These are phyloP conservation scores for Pheosia gnoma DNA, from an alignment of 2,888 invertebrate species.

Conservation along the genomic window DNA sequence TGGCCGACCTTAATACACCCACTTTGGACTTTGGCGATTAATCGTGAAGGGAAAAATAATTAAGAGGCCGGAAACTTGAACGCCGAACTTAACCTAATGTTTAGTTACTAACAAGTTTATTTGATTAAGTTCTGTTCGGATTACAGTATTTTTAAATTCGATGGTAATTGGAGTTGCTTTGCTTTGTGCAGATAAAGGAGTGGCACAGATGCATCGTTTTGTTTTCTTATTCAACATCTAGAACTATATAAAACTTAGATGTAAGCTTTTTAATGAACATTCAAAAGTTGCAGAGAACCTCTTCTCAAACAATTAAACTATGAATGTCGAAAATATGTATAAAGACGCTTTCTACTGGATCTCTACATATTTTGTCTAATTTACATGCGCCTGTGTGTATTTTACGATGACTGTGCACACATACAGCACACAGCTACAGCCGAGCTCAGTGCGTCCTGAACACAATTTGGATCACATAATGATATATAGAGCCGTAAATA, in stretches of 20 bases:
- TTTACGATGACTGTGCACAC: too few relatives aligned
- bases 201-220: background rate
- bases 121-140: background rate
- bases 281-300: too few relatives aligned
- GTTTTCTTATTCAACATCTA: background rate
- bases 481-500: too few relatives aligned
- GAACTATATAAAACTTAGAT: too few relatives aligned
- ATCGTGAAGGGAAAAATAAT: constrained; percentile 16
- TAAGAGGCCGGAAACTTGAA: constrained; percentile 10
- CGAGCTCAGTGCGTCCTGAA: too few relatives aligned
- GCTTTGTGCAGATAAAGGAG: background rate
- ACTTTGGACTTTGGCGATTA: constrained; percentile 8
- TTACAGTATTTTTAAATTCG: background rate
- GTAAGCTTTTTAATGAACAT: background rate
- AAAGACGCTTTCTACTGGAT: too few relatives aligned
- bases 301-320: too few relatives aligned
- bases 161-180: background rate
- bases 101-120: background rate
- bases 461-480: too few relatives aligned
- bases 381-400: too few relatives aligned
- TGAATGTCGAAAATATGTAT: too few relatives aligned
- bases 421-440: too few relatives aligned
- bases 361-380: too few relatives aligned
- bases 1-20: constrained; percentile 6
- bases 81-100: background rate